Evolutionary conservation across 1,140 invertebrate species (phyloP).

Genomic region (Drosophila elegans): DNA sequence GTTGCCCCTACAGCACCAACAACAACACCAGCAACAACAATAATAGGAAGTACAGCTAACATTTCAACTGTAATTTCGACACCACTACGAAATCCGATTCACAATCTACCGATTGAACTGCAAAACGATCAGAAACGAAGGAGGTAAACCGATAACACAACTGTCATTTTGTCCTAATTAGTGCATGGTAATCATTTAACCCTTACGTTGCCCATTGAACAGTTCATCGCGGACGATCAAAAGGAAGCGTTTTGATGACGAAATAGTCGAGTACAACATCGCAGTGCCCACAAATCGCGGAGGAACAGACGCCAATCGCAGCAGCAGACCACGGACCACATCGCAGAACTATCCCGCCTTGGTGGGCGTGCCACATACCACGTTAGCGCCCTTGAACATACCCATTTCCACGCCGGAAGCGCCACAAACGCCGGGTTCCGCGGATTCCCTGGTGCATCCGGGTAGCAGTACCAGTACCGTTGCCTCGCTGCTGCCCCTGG

Average conservation of each 20-base stretch:
- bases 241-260: conserved; percentile 98
- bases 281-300: conserved; percentile 88
- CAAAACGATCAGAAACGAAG: conserved; percentile 79
- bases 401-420: conserved; percentile 68
- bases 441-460: conserved; percentile 44
- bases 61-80: conserved; percentile 24
- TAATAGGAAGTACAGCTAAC: conserved; percentile 16
- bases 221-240: conserved; percentile 97
- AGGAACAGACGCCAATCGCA: conserved; percentile 85
- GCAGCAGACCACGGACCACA: conserved; percentile 85
- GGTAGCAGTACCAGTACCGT: conserved; percentile 38
- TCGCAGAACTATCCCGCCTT: conserved; percentile 86
- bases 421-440: conserved; percentile 63
- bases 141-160: conserved; percentile 57
- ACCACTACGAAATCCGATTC: conserved; percentile 49
- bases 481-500: conserved; percentile 18
- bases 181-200: not conserved
- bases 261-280: conserved; percentile 95
- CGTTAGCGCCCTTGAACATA: conserved; percentile 29
- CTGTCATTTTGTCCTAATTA: conserved; percentile 1
- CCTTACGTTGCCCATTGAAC: conserved; percentile 3
- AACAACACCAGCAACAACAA: conserved; percentile 22
- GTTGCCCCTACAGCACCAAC: conserved; percentile 26
- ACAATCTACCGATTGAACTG: conserved; percentile 75
- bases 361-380: conserved; percentile 74